These are phyloP conservation scores for Sycophaga agraensis DNA, from an alignment of 1,140 invertebrate genomes.

Conservation along the genomic window DNA sequence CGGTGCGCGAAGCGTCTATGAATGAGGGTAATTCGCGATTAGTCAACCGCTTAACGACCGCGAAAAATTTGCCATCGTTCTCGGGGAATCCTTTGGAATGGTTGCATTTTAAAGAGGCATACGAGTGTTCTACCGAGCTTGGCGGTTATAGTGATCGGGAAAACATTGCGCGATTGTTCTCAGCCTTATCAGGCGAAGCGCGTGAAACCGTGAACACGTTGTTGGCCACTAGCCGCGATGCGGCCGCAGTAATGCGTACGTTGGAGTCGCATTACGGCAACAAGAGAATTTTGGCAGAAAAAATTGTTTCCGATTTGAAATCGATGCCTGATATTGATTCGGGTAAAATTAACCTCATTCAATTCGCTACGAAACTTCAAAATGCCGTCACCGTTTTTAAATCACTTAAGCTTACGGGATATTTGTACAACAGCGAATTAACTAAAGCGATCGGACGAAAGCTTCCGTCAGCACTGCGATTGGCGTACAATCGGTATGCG, in stretches of 20 bases:
- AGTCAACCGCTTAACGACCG: neutral
- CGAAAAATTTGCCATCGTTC: neutral
- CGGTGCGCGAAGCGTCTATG: neutral
- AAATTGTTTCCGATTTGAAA: slow-evolving; percentile 6
- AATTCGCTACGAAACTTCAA: neutral
- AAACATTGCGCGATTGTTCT: neutral
- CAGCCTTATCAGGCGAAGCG: neutral
- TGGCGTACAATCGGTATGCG: too few relatives aligned
- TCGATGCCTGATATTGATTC: slow-evolving; percentile 2
- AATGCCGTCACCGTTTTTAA: neutral
- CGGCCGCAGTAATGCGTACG: neutral
- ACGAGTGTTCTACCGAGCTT: neutral
- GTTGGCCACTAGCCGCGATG: neutral
- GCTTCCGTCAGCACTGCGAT: neutral
- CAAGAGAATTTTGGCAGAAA: neutral
- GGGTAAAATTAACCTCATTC: slow-evolving; percentile 12
- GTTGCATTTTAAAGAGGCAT: too few relatives aligned
- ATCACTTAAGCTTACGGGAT: neutral
- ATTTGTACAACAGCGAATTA: neutral
- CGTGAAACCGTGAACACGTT: neutral
- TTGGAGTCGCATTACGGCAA: slow-evolving; percentile 15
- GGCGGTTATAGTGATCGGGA: neutral
- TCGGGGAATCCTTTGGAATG: neutral
- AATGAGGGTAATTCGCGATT: neutral
- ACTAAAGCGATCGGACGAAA: neutral